Evolutionary conservation across 2,113 vertebrate genomes (phyloP).

Genomic region (Pituophis catenifer): DNA sequence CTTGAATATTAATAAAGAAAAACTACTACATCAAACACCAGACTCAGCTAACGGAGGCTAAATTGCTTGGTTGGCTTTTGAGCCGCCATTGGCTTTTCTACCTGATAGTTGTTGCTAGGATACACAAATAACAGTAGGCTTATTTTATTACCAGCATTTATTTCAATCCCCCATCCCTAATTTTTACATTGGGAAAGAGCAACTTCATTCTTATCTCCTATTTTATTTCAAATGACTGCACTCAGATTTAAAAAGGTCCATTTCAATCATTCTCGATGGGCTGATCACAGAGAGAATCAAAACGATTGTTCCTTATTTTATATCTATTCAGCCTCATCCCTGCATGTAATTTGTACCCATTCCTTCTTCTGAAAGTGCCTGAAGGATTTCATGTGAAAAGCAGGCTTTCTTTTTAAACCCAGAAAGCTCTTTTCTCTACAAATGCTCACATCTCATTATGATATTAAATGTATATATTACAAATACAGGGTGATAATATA

Average conservation of each 20-base stretch:
- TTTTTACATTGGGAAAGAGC: background rate
- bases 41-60: background rate
- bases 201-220: background rate
- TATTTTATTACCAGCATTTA: background rate
- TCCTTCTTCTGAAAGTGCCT: background rate
- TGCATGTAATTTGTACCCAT: background rate
- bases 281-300: background rate
- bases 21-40: background rate
- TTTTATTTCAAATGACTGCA: background rate
- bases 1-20: background rate
- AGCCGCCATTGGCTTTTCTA: background rate
- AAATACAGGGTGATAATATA: background rate
- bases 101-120: background rate
- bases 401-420: background rate
- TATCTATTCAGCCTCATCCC: background rate
- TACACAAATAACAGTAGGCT: background rate
- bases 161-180: background rate
- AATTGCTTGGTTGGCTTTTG: background rate
- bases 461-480: background rate
- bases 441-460: background rate
- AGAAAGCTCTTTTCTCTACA: background rate
- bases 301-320: background rate
- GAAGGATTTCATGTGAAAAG: background rate
- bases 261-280: background rate
- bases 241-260: background rate